Conservation (phyloP, 2,113 vertebrate species). For the Saimiri boliviensis region DNA sequence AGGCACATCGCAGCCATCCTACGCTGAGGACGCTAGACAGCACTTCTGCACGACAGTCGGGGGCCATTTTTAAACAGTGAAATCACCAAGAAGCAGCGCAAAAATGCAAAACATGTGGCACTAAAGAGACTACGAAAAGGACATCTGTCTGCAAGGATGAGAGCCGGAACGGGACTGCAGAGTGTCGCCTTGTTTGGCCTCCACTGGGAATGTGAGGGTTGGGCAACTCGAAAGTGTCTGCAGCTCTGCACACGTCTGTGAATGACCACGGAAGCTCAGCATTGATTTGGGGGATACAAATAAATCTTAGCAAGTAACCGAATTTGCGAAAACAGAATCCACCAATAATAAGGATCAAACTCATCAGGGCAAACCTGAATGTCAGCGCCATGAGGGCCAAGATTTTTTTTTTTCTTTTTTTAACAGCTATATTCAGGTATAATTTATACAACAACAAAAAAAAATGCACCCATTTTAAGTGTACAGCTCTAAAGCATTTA, state of each 20-base stretch:
- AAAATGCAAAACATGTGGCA: not conserved
- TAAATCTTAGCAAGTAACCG: not conserved
- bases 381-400: not conserved
- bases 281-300: not conserved
- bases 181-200: accelerated
- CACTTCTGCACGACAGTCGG: not conserved
- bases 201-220: not conserved
- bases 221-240: not conserved
- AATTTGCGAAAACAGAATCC: not conserved
- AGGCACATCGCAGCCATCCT: not conserved
- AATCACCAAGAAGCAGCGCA: not conserved
- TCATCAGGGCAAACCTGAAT: not conserved
- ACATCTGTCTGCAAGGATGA: not conserved
- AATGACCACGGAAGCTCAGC: not conserved
- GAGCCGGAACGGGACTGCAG: not conserved
- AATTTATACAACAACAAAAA: not conserved
- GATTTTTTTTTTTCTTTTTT: not conserved
- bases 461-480: not conserved
- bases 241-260: not conserved
- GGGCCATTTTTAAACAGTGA: not conserved
- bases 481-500: not conserved
- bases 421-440: not conserved
- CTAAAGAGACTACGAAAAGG: not conserved
- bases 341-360: not conserved
- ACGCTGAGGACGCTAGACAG: not conserved